Evolutionary conservation across 1,140 invertebrate genomes (phyloP).

Genomic region (Glossosoma conforme): DNA sequence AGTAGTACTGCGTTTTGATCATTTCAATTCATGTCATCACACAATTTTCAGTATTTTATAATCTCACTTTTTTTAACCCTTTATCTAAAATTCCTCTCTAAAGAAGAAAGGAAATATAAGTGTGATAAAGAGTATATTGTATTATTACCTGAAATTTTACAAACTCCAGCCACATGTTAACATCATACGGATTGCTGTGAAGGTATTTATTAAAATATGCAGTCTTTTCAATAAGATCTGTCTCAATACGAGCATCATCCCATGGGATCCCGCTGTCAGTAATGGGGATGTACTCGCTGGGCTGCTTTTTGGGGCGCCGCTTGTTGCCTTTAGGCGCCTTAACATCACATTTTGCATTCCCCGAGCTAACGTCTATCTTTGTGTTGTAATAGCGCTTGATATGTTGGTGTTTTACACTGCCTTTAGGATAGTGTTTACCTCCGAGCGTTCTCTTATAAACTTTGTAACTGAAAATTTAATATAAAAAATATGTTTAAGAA

Average conservation of each 20-base stretch:
- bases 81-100: too few relatives aligned
- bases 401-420: conserved; percentile 1
- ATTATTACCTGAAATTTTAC: conserved; percentile 27
- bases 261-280: conserved; percentile 24
- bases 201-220: conserved; percentile 26
- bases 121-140: too few relatives aligned
- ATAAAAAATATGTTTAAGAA: too few relatives aligned
- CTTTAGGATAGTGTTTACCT: neutral
- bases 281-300: conserved; percentile 21
- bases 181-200: conserved; percentile 22
- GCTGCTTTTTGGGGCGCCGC: conserved; percentile 5
- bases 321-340: neutral
- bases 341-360: neutral
- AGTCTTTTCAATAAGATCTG: conserved; percentile 22
- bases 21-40: too few relatives aligned
- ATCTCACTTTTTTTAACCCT: too few relatives aligned
- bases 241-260: conserved; percentile 21
- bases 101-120: too few relatives aligned
- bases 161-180: conserved; percentile 27
- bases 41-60: too few relatives aligned
- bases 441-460: conserved; percentile 5
- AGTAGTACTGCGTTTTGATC: too few relatives aligned
- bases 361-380: neutral
- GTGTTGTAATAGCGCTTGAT: conserved; percentile 20
- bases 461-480: conserved; percentile 13